Percentiles rank a stretch among this genome's conserved stretches.
Evolutionary conservation across 2,888 invertebrate species (phyloP).

Genomic region (Drosophila neutralis): DNA sequence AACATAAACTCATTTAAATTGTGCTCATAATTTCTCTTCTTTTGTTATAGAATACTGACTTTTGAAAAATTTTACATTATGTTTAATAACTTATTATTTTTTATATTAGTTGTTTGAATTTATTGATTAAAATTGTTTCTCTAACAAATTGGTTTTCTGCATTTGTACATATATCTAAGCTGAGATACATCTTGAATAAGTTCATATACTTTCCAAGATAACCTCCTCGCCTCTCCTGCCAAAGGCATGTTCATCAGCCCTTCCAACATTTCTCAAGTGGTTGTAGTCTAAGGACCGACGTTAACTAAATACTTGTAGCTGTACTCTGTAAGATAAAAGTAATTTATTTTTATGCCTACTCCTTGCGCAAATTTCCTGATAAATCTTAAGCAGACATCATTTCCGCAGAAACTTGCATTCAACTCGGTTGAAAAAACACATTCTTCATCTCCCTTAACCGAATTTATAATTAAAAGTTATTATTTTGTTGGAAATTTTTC

Average conservation of each 20-base stretch:
- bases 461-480: constrained; percentile 44
- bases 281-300: neutral
- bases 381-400: neutral
- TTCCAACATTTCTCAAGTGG: neutral
- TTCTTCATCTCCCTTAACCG: neutral
- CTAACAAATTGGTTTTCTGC: no score
- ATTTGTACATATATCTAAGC: no score
- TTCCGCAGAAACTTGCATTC: neutral
- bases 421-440: neutral
- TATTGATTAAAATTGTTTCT: no score
- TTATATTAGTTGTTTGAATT: no score
- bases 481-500: constrained; percentile 23
- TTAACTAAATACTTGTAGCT: neutral
- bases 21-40: neutral
- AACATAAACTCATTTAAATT: neutral
- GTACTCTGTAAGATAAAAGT: neutral
- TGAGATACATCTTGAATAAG: no score
- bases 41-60: accelerated
- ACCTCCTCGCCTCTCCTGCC: neutral
- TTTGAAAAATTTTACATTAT: no score
- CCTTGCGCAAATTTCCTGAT: neutral
- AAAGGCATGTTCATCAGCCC: neutral
- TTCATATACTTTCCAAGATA: neutral
- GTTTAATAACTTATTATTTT: no score
- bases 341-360: neutral